Evolutionary conservation across 2,888 invertebrate genomes (phyloP).

Genomic region (Eristalis pertinax): DNA sequence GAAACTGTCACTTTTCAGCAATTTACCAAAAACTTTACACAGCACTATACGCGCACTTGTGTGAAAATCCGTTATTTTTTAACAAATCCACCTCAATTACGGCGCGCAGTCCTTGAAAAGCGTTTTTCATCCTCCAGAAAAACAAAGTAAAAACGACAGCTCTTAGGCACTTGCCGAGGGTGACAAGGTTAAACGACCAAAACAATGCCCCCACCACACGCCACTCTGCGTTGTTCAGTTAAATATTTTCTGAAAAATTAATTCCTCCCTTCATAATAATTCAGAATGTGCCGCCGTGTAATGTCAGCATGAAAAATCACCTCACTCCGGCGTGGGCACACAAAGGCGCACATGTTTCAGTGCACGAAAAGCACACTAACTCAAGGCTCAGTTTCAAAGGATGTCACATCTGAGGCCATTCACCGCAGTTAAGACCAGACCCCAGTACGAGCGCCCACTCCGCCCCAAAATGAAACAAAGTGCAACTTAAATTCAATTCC

Average conservation of each 20-base stretch:
- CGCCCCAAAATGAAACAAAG: neutral
- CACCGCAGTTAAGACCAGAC: constrained; percentile 26
- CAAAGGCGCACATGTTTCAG: neutral
- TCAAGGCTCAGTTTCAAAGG: constrained; percentile 40
- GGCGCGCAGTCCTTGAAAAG: neutral
- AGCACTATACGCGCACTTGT: neutral
- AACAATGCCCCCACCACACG: constrained; percentile 41
- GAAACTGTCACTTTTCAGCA: too few species aligned
- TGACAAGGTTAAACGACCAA: constrained; percentile 66
- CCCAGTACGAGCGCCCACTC: neutral
- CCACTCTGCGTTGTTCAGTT: constrained; percentile 53
- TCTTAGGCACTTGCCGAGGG: constrained; percentile 16
- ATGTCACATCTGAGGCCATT: constrained; percentile 52
- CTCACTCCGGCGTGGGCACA: neutral
- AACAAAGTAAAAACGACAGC: neutral
- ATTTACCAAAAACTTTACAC: neutral
- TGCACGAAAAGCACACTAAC: constrained; percentile 7
- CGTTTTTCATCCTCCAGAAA: neutral
- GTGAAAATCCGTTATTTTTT: neutral
- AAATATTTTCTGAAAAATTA: constrained; percentile 63
- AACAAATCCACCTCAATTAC: neutral
- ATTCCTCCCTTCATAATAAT: constrained; percentile 45
- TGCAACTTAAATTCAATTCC: constrained; percentile 56
- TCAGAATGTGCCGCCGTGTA: constrained; percentile 34
- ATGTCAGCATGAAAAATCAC: neutral